Percentiles rank a stretch among this genome's conserved stretches.
phyloP scores from a whole-genome alignment of 2,113 vertebrate species.

The Polypterus bichir region DNA sequence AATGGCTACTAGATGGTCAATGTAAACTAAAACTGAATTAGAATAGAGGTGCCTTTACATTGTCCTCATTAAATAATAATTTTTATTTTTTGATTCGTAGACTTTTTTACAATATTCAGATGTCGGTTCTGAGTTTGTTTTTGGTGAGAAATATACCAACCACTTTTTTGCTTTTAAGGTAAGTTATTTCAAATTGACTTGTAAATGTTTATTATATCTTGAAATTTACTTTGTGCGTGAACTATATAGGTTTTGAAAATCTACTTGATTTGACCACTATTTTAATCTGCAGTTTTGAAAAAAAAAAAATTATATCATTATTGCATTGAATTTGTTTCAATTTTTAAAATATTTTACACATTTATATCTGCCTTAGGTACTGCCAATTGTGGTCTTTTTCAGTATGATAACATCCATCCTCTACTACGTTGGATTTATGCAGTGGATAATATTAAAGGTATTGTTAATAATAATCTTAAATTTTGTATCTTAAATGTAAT shows the following conservation, averaged over 20 bases:
- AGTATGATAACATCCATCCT: conserved; percentile 68
- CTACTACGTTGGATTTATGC: conserved; percentile 64
- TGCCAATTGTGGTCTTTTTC: conserved; percentile 74
- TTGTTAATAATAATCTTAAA: too few species aligned
- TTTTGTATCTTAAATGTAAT: too few species aligned
- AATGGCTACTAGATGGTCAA: too few species aligned
- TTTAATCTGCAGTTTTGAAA: too few species aligned
- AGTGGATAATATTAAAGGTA: conserved; percentile 75
- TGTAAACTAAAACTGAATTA: too few species aligned
- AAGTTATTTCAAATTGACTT: conserved; percentile 14
- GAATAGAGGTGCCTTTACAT: neutral
- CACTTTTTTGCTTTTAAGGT: conserved; percentile 79
- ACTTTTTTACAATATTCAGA: conserved; percentile 53
- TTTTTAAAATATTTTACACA: conserved; percentile 4
- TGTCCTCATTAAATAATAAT: neutral
- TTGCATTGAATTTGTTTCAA: conserved; percentile 14
- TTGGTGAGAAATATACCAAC: conserved; percentile 56
- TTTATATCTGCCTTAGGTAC: conserved; percentile 38
- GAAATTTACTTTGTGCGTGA: too few species aligned
- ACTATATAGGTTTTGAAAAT: too few species aligned
- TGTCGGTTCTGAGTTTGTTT: conserved; percentile 62
- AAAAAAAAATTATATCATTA: too few species aligned
- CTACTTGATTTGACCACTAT: too few species aligned
- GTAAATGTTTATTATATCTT: neutral
- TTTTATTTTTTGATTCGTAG: conserved; percentile 14